Evolutionary conservation across 2,113 vertebrate genomes (phyloP).

Genomic region (Calidris pygmaea): DNA sequence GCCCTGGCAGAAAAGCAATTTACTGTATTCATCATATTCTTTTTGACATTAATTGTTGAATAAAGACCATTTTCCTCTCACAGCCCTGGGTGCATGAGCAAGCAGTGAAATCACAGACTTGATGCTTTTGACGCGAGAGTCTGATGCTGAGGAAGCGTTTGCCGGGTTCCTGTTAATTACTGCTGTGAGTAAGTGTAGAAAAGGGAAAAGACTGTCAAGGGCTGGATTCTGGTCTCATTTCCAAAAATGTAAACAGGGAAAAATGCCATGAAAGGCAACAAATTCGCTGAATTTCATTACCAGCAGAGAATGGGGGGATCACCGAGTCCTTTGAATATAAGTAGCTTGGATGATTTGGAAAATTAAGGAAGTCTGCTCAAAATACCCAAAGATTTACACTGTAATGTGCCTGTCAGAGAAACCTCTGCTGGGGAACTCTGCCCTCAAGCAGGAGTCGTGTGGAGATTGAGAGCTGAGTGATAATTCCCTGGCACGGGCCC

Average conservation of each 20-base stretch:
- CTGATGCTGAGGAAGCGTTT: background rate
- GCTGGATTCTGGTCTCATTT: background rate
- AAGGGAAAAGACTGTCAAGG: background rate
- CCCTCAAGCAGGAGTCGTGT: background rate
- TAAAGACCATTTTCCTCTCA: background rate
- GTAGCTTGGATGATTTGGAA: background rate
- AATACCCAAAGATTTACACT: background rate
- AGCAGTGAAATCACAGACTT: conserved; percentile 1
- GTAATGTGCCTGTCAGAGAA: background rate
- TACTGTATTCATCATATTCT: background rate
- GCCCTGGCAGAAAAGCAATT: background rate
- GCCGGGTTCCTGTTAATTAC: background rate
- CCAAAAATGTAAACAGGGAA: background rate
- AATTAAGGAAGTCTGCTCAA: background rate
- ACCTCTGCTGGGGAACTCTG: background rate
- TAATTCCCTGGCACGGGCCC: background rate
- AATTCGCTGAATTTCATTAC: background rate
- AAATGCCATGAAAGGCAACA: background rate
- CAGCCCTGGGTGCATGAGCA: background rate
- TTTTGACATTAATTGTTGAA: background rate
- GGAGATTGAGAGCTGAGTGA: background rate
- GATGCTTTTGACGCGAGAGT: background rate
- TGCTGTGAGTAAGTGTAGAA: background rate
- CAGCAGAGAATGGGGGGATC: background rate
- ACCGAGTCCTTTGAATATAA: background rate